Base-by-base conservation (phyloP, 2,888 invertebrate genomes). In the Saturnia pavonia region DNA sequence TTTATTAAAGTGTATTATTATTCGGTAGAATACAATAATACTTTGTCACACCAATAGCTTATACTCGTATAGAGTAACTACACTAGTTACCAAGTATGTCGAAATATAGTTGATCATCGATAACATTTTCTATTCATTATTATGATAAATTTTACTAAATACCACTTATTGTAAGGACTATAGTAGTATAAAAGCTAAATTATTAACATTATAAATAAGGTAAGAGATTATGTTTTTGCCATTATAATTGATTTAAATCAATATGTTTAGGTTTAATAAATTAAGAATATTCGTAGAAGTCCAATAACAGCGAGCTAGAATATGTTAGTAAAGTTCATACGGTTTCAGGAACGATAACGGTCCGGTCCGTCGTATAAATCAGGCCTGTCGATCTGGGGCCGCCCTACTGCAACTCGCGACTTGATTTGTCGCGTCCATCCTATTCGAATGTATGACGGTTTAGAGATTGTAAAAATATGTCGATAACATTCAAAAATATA, bases 351-450 rank as follows among this genome's bases (percentile, higher is more conserved):
- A 85, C 87, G 91, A 92, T 91, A 92, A 86, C 87, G 85, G 77
- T 34, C 65, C 87, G 85, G 77, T 34, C 65, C n/a, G 80, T 83
- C 87, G 34, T 80, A 92, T 94, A 94, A 94, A 94, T 94, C 94
- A 93, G 88, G 73, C 82, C 88, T 92, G 94, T 94, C 94, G 93
- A 94, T 92, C 84, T 85, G 85, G 91, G 86, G 89, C 90, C 91
- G 91, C 90, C 92, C 93, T 88, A 88, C 82, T 85, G 88, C 88
- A 86, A 84, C 89, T 86, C 90, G 88, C 85, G 88, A 82, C 85
- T 90, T 93, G 92, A 92, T 94, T 93, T 93, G 93, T 93, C 91
- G 91, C 89, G 89, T 89, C 89, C 92, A 89, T 87, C 88, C 86
- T 87, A 89, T 82, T 82, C 82, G 80, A 85, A 88, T 45, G 71